Conservation (phyloP, 2,888 invertebrate genomes). For the Scelioninae gen. 2 region DNA sequence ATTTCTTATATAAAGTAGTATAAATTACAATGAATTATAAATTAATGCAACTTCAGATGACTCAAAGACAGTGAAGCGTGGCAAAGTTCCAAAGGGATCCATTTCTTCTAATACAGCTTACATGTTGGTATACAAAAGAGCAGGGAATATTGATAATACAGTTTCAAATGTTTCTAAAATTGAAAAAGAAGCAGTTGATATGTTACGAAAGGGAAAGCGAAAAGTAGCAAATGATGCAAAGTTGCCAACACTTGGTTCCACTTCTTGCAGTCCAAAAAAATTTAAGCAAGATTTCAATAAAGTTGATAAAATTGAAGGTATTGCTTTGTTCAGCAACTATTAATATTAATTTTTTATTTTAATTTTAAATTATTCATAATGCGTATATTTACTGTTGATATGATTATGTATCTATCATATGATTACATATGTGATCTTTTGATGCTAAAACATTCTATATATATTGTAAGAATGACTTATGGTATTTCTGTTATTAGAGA, state of each 20-base stretch:
- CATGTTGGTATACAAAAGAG: slow-evolving; percentile 79
- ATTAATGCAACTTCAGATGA: slow-evolving; percentile 63
- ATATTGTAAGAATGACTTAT: too few species aligned
- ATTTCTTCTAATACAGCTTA: slow-evolving; percentile 79
- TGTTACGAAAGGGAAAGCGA: slow-evolving; percentile 60
- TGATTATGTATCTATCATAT: too few species aligned
- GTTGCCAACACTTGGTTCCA: slow-evolving; percentile 1
- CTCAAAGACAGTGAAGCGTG: slow-evolving; percentile 70
- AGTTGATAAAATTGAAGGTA: slow-evolving; percentile 40
- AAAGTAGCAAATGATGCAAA: slow-evolving; percentile 58
- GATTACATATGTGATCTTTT: too few species aligned
- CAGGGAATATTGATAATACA: slow-evolving; percentile 27
- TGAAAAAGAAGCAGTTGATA: slow-evolving; percentile 61
- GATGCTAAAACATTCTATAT: too few species aligned
- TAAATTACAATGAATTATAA: background rate
- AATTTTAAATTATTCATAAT: too few species aligned
- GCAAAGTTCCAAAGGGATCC: slow-evolving; percentile 74
- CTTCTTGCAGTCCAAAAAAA: slow-evolving; percentile 53
- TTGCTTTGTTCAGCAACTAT: too few species aligned
- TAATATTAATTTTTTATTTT: too few species aligned
- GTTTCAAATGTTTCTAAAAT: slow-evolving; percentile 56
- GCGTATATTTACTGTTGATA: too few species aligned
- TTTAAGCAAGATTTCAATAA: slow-evolving; percentile 43
- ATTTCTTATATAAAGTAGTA: background rate
- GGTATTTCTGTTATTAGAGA: too few species aligned